phyloP scores from a whole-genome alignment of 2,888 invertebrate species.

The Entomobrya multifasciata region DNA sequence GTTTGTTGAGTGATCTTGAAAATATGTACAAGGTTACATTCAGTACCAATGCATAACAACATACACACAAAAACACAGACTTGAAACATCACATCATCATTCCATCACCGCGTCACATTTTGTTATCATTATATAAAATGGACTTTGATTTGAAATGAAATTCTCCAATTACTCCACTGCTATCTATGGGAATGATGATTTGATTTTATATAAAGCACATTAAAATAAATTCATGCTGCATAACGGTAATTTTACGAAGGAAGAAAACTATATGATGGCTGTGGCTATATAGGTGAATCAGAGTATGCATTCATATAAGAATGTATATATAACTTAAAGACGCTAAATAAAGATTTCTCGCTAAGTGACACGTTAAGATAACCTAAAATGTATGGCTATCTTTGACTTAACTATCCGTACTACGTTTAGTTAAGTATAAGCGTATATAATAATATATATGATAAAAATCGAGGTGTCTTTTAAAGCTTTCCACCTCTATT shows the following conservation, averaged over 20 bases:
- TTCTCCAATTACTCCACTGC: not conserved
- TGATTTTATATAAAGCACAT: not conserved
- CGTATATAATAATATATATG: no score
- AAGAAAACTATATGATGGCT: not conserved
- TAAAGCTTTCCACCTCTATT: not conserved
- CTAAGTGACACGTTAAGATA: constrained; percentile 4
- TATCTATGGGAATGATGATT: not conserved
- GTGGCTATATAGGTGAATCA: not conserved
- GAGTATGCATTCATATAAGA: not conserved
- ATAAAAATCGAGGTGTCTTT: not conserved
- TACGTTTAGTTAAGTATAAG: no score
- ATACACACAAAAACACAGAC: not conserved
- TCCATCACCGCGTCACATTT: constrained; percentile 11
- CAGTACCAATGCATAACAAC: not conserved
- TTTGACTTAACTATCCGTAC: not conserved
- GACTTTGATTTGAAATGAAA: constrained; percentile 59
- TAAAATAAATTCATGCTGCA: not conserved
- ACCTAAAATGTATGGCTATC: constrained; percentile 27
- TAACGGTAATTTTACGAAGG: no score
- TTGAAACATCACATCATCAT: constrained; percentile 33
- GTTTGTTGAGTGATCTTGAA: constrained; percentile 58
- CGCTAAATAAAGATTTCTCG: not conserved
- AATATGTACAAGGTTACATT: constrained; percentile 58
- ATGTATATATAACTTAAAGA: not conserved
- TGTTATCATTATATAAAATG: constrained; percentile 53